These are phyloP conservation scores for Melitaea cinxia DNA, from an alignment of 1,140 invertebrate species.

Conservation along the genomic window DNA sequence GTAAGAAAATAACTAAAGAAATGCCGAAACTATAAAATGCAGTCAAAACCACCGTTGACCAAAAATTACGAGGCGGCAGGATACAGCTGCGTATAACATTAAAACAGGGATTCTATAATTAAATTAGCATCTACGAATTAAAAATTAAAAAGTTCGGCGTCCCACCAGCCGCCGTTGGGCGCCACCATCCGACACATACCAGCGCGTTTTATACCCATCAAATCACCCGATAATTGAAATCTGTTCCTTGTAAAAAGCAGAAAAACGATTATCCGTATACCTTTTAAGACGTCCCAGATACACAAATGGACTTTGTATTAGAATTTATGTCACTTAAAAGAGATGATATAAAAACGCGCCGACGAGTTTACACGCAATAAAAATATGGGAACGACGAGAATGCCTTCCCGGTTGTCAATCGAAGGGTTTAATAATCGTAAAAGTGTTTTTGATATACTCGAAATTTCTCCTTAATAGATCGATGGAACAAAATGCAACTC, in stretches of 20 bases:
- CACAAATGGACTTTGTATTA: slow-evolving; percentile 81
- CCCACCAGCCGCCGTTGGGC: slow-evolving; percentile 65
- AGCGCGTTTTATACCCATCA: slow-evolving; percentile 73
- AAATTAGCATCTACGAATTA: slow-evolving; percentile 75
- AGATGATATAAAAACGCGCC: slow-evolving; percentile 79
- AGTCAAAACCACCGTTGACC: slow-evolving; percentile 49
- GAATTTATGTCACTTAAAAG: slow-evolving; percentile 81
- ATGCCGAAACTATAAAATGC: slow-evolving; percentile 17
- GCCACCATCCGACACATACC: slow-evolving; percentile 69
- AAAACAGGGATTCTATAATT: slow-evolving; percentile 70
- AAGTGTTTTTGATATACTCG: slow-evolving; percentile 75
- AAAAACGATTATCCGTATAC: slow-evolving; percentile 79
- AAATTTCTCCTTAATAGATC: slow-evolving; percentile 53
- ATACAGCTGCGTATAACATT: slow-evolving; percentile 63
- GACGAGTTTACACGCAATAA: slow-evolving; percentile 80
- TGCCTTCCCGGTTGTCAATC: slow-evolving; percentile 79
- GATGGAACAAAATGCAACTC: slow-evolving; percentile 24
- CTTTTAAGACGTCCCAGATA: slow-evolving; percentile 81
- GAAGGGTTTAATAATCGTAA: slow-evolving; percentile 78
- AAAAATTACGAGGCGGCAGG: slow-evolving; percentile 62
- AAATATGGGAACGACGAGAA: slow-evolving; percentile 78
- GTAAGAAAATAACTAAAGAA: neutral
- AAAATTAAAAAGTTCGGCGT: slow-evolving; percentile 58
- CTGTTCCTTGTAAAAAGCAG: slow-evolving; percentile 80
- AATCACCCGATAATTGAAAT: slow-evolving; percentile 80